Base-by-base conservation (phyloP, 2,113 vertebrate species). In the Callionymus lyra region DNA sequence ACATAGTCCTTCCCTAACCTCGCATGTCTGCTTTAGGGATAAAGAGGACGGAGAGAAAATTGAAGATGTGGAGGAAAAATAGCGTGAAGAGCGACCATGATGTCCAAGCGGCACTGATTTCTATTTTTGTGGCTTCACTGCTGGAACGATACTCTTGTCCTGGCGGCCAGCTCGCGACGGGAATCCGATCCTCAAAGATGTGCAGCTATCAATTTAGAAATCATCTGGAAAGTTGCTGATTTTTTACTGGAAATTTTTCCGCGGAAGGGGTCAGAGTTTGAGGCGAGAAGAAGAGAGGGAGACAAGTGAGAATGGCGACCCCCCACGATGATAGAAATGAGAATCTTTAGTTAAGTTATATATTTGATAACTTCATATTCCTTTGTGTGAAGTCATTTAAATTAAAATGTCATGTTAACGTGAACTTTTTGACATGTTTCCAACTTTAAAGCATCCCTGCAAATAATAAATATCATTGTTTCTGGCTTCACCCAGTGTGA, bases 11-110 rank as follows among this genome's bases (percentile, higher is more conserved):
- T 67, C 64, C 71, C 63, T 72, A 77, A 69, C 72, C 77, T 59
- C 51, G 67, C 52, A 71, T 78, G 53, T 70, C 78, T 80, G 60
- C 70, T 74, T 67, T 79, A 85, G 79, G 80, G 59, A 67, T 50
- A 72, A 76, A 63, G 72, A 77, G 51, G 53, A 77, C 53, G 53
- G 68, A 38, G 47, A 70, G 65, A 72, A 70, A 76, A 81, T 79
- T 75, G 74, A 83, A 76, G 76, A 81, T 68, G 76, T 76, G 78
- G 80, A 71, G 51, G 76, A 82, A 65, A 27, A 65, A 67, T 56
- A 78, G 70, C 59, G 54, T 75, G 67, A 31, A 60, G 70, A 82
- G 65, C 74, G 71, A 65, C 58, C 53, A 52, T 51, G 56, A 71
- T 74, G 73, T 82, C 71, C n/a, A 55, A 49, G 57, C 67, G 54